Evolutionary conservation across 2,113 vertebrate species (phyloP).

Genomic region (Larimichthys crocea): DNA sequence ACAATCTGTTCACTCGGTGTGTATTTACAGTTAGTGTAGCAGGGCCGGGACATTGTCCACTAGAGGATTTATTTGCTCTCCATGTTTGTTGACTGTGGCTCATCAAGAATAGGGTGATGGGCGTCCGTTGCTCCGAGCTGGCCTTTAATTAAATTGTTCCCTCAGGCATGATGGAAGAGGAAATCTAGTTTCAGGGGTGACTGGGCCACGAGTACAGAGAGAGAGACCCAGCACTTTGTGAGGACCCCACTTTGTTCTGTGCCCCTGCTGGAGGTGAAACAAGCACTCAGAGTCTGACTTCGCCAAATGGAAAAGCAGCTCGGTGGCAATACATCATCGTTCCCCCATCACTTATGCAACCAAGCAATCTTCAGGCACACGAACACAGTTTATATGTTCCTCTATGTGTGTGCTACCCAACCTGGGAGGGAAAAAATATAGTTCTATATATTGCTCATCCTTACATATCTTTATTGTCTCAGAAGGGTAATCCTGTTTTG

Average conservation of each 20-base stretch:
- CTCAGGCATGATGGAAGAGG: slow-evolving; percentile 79
- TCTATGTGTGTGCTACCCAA: not conserved
- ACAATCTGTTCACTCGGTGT: slow-evolving; percentile 52
- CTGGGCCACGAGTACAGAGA: slow-evolving; percentile 48
- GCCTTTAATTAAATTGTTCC: slow-evolving; percentile 82
- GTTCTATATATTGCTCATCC: not conserved
- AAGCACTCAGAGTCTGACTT: slow-evolving; percentile 2
- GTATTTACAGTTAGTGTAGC: slow-evolving; percentile 56
- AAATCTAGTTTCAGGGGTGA: slow-evolving; percentile 81
- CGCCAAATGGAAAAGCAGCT: slow-evolving; percentile 10
- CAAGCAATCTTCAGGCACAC: not conserved
- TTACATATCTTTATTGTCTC: not conserved
- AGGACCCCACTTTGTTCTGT: slow-evolving; percentile 46
- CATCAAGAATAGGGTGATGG: slow-evolving; percentile 52
- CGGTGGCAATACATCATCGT: slow-evolving; percentile 23
- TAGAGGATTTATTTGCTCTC: slow-evolving; percentile 55
- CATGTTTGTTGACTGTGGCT: slow-evolving; percentile 59
- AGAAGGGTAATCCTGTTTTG: not conserved
- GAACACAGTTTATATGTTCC: not conserved
- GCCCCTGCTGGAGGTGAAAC: slow-evolving; percentile 44
- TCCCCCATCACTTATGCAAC: not conserved
- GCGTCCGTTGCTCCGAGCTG: slow-evolving; percentile 63
- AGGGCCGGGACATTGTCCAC: slow-evolving; percentile 29
- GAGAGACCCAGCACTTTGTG: slow-evolving; percentile 46
- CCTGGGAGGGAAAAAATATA: not conserved